Evolutionary conservation across 2,888 invertebrate genomes (phyloP).

Genomic region (Plutella xylostella): DNA sequence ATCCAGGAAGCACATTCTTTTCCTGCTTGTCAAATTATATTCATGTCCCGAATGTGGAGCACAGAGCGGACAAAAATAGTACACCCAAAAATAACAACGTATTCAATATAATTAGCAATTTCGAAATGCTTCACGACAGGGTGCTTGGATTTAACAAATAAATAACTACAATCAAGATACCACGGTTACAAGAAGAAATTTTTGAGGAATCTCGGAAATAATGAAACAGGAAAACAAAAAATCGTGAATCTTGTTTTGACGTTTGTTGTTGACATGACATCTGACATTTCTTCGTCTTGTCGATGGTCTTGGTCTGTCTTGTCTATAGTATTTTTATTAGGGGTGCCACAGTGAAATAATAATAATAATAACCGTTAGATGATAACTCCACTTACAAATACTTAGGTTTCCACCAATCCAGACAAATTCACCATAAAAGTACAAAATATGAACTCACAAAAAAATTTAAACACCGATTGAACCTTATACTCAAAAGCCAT

Average conservation of each 20-base stretch:
- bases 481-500: no score
- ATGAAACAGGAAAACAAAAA: slow-evolving; percentile 40
- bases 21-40: slow-evolving; percentile 61
- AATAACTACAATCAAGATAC: no score
- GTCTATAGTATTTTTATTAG: slow-evolving; percentile 1
- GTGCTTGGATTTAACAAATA: no score
- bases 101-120: neutral
- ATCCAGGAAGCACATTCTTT: slow-evolving; percentile 56
- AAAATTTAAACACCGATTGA: no score
- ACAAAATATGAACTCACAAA: no score
- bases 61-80: slow-evolving; percentile 57
- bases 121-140: neutral
- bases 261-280: slow-evolving; percentile 25
- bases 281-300: slow-evolving; percentile 23
- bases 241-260: slow-evolving; percentile 57
- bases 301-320: slow-evolving; percentile 14
- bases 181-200: neutral
- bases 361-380: no score
- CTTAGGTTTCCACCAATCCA: no score
- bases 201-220: slow-evolving; percentile 13
- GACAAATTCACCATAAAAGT: no score
- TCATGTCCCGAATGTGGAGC: slow-evolving; percentile 62
- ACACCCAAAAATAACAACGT: slow-evolving; percentile 52
- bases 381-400: no score
- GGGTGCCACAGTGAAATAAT: no score